Base-by-base conservation (phyloP, 2,797 vertebrate species). In the Phrynocephalus vlangalii region DNA sequence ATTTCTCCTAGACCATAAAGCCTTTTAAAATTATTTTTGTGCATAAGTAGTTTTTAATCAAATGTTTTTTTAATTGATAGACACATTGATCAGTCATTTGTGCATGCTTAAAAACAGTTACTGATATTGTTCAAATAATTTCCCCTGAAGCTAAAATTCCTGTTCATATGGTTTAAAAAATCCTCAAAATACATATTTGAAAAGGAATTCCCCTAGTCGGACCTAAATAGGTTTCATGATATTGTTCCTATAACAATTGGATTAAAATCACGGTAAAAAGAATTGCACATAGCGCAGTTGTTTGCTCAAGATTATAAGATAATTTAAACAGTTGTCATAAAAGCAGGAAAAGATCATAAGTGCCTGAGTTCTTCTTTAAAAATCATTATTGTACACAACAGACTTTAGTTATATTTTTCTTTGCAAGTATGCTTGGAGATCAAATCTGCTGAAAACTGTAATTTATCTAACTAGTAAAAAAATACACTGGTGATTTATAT, bases 31-130 rank as follows among this genome's bases (percentile, higher is more conserved):
- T 63, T 22, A 20, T 56, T 79, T 79, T 60, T 30, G 44, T 11
- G 1, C 13, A 28, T 33, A 8, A 24, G 10, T 76, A 22, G 44
- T 48, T 5, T 26, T 9, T 33, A 48, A 82, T 67, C 28, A 73
- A 7, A 81, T 28, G 26, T 30, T 81, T 70, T 79, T 79, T 81
- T 82, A 86, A 73, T 86, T 63, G 30, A 44, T 16, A 24, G 8
- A 82, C 48, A 33, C 11, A 52, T 33, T 20, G 75, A 50, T 50
- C 50, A 50, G 75, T 16, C 30, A 83, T 52, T 83, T 71, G 68
- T n/a, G 63, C 2, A 56, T 20, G 2, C 28, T 56, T 79, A 85
- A 67, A 73, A n/a, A 52, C 3, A 44, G 44, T 81, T 67, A 7
- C 67, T 80, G n/a, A 30, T 18, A 63, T 56, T 38, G 18, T 52